phyloP scores from a whole-genome alignment of 1,140 invertebrate genomes.

The Melitaea cinxia region DNA sequence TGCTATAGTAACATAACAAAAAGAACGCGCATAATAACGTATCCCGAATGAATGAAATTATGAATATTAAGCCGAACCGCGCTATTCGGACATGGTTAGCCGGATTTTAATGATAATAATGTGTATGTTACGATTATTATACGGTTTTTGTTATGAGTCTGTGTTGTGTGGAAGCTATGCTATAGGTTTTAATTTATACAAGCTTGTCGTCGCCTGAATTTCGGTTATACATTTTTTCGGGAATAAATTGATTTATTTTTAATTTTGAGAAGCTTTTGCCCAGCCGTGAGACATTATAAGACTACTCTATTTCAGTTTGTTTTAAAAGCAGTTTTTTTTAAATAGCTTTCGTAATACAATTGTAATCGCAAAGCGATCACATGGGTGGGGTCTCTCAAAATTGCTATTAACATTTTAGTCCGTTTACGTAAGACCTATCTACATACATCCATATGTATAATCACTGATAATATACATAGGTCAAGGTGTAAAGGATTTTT shows the following conservation, averaged over 20 bases:
- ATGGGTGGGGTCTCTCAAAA: no score
- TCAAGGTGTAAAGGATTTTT: no score
- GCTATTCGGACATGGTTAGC: conserved; percentile 41
- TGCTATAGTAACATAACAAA: conserved; percentile 18
- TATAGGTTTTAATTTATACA: not conserved
- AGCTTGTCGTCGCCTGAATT: not conserved
- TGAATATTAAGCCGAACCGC: conserved; percentile 54
- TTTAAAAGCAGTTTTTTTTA: no score
- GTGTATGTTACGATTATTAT: conserved; percentile 40
- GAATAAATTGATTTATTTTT: not conserved
- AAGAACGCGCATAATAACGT: conserved; percentile 30
- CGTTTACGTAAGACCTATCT: no score
- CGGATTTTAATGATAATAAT: conserved; percentile 58
- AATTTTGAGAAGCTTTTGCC: no score
- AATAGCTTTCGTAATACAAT: no score
- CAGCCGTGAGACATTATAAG: no score
- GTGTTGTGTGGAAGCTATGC: conserved; percentile 6
- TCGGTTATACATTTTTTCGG: not conserved
- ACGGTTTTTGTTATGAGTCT: conserved; percentile 34
- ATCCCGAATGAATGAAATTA: conserved; percentile 47
- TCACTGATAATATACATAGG: no score
- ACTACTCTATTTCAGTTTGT: no score
- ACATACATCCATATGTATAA: no score
- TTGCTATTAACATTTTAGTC: no score
- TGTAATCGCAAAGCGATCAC: no score